Evolutionary conservation across 2,888 invertebrate genomes (phyloP).

Genomic region (Romanomermis culicivorax): DNA sequence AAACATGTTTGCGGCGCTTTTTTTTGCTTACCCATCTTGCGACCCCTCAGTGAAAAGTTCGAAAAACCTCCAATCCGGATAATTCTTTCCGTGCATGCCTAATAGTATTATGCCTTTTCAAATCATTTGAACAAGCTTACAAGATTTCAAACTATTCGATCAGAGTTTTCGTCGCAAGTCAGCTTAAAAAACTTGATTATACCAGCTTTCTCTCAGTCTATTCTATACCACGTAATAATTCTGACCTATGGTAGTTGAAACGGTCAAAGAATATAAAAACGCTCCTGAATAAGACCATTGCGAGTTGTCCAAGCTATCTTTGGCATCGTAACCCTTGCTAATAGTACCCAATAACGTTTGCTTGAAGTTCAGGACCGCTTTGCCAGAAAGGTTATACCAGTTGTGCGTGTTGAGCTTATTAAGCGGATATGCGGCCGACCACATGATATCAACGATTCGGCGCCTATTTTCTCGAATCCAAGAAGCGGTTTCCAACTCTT

Average conservation of each 20-base stretch:
- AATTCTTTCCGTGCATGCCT: too few species aligned
- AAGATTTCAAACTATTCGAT: too few species aligned
- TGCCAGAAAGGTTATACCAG: constrained; percentile 41
- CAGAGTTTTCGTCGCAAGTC: too few species aligned
- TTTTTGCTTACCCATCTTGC: too few species aligned
- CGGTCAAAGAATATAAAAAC: constrained; percentile 75
- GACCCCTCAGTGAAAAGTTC: too few species aligned
- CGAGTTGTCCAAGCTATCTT: constrained; percentile 34
- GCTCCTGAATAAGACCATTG: constrained; percentile 80
- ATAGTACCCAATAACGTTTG: constrained; percentile 27
- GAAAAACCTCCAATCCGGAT: too few species aligned
- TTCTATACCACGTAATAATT: too few species aligned
- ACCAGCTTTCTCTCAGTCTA: too few species aligned
- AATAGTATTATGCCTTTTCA: too few species aligned
- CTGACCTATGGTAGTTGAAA: constrained; percentile 75
- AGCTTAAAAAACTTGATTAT: too few species aligned
- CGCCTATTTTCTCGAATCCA: constrained; percentile 16
- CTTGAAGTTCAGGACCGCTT: neutral
- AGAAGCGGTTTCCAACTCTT: constrained; percentile 18
- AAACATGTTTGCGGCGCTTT: too few species aligned
- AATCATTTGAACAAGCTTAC: too few species aligned
- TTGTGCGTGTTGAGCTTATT: constrained; percentile 29
- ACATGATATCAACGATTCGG: constrained; percentile 20
- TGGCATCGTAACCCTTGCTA: constrained; percentile 44
- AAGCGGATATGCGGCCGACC: constrained; percentile 24